Conservation (phyloP, 92 coral and sea anemone species). For the Epizoanthus stellaris region DNA sequence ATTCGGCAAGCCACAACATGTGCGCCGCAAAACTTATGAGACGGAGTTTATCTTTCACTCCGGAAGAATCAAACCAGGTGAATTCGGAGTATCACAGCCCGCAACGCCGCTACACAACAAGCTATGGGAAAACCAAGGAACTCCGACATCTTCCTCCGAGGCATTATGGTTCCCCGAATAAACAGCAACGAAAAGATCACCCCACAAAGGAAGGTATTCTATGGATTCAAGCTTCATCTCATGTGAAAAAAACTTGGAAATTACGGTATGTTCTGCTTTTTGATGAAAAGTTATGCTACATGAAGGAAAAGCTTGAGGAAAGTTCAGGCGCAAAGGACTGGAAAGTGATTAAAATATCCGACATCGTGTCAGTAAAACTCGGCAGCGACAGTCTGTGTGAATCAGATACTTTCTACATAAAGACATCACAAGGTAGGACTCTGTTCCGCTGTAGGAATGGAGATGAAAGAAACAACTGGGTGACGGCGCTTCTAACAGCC, state of each 20-base stretch:
- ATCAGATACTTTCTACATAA: slow-evolving; percentile 28
- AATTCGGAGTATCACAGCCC: not conserved
- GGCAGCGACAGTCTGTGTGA: slow-evolving; percentile 9
- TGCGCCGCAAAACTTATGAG: slow-evolving; percentile 33
- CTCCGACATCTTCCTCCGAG: slow-evolving; percentile 25
- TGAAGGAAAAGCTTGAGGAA: slow-evolving; percentile 17
- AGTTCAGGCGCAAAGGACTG: slow-evolving; percentile 25
- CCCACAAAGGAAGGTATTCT: slow-evolving; percentile 38
- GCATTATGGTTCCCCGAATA: slow-evolving; percentile 4
- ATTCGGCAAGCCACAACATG: not conserved
- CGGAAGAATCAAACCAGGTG: slow-evolving; percentile 2
- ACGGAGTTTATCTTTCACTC: slow-evolving; percentile 29
- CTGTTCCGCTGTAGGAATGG: slow-evolving; percentile 39
- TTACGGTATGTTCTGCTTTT: slow-evolving; percentile 33
- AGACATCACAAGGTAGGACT: slow-evolving; percentile 16
- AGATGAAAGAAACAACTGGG: slow-evolving; percentile 31
- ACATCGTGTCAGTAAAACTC: slow-evolving; percentile 30
- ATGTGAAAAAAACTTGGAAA: slow-evolving; percentile 30
- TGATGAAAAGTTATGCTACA: slow-evolving; percentile 28
- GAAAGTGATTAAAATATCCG: slow-evolving; percentile 19
- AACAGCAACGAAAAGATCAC: not conserved
- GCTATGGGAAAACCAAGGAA: slow-evolving; percentile 19
- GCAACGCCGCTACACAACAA: slow-evolving; percentile 23
- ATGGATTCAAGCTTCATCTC: slow-evolving; percentile 28
- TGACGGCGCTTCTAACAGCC: slow-evolving; percentile 27